Base-by-base conservation (phyloP, 2,888 invertebrate genomes). In the Taphrorychus bicolor region DNA sequence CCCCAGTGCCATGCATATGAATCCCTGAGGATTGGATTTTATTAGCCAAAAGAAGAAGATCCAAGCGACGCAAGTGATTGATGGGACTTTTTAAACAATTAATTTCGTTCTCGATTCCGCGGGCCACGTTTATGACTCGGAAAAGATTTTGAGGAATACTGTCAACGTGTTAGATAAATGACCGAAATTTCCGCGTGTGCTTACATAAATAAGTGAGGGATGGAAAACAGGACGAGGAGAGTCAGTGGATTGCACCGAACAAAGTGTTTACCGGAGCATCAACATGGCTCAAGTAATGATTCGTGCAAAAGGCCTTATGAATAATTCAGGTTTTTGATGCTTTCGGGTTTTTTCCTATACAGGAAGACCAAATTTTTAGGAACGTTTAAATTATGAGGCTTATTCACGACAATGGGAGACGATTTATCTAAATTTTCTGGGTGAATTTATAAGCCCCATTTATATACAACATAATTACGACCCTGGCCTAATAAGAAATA, bases 241-340 rank as follows among this genome's bases (percentile, higher is more conserved):
- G 62, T 62, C 62, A 61, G 58, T 61, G 66, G 59, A 66, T 68
- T 64, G 69, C 48, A 58, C 54, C 76, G 79, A 80, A 81, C 79
- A 81, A 80, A 79, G 80, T 79, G 79, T 76, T 80, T 81, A 79
- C 78, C 79, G 81, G 79, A 80, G 78, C 79, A 78, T 78, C 79
- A 78, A 77, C 79, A 77, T 77, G 78, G 77, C 75, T 78, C 80
- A 78, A 78, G 81, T 82, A 82, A 82, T 82, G 82, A 81, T 82
- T 81, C 82, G 81, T 82, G 78, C 78, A 81, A 77, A 59, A 45
- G 74, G 72, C 70, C 73, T 73, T 75, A 79, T 82, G 81, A 82
- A 82, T 82, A 78, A 82, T 81, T 81, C 81, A 82, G 61, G 60
- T 59, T 63, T 63, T 48, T 54, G 45, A 56, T 22, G 32, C 32